Evolutionary conservation across 2,113 vertebrate species (phyloP).

Genomic region (Thunnus maccoyii): DNA sequence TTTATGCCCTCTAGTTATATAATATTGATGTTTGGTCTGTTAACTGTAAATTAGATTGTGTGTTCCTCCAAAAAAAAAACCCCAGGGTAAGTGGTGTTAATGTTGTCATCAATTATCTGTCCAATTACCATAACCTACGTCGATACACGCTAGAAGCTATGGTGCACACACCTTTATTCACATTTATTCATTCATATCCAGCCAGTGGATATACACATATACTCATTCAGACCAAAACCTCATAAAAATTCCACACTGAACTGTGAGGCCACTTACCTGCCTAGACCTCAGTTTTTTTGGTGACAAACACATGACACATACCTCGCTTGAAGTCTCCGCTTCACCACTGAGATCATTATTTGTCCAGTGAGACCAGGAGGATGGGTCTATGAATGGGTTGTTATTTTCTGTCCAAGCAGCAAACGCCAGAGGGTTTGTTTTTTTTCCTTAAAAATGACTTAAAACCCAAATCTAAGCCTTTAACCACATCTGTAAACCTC

Average conservation of each 20-base stretch:
- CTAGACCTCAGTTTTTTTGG: conserved; percentile 7
- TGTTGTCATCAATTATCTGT: conserved; percentile 56
- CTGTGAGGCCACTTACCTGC: conserved; percentile 29
- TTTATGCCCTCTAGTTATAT: conserved; percentile 18
- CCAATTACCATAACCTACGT: conserved; percentile 43
- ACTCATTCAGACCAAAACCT: conserved; percentile 24
- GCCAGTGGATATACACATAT: not conserved
- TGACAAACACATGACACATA: conserved; percentile 35
- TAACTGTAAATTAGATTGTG: conserved; percentile 45
- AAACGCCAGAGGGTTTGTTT: not conserved
- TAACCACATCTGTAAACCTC: conserved; percentile 13
- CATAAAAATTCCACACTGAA: conserved; percentile 24
- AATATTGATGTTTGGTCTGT: conserved; percentile 49
- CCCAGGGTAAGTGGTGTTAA: conserved; percentile 29
- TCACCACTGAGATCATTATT: conserved; percentile 1
- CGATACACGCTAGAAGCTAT: conserved; percentile 16
- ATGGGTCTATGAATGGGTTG: not conserved
- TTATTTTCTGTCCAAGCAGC: not conserved
- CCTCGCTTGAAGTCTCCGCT: conserved; percentile 1
- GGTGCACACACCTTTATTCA: not conserved
- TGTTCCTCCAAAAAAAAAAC: not conserved
- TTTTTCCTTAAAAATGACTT: not conserved
- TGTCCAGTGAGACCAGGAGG: not conserved
- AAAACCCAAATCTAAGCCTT: not conserved
- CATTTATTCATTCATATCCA: not conserved